phyloP scores from a whole-genome alignment of 2,113 vertebrate species.

The Arizona elegans region DNA sequence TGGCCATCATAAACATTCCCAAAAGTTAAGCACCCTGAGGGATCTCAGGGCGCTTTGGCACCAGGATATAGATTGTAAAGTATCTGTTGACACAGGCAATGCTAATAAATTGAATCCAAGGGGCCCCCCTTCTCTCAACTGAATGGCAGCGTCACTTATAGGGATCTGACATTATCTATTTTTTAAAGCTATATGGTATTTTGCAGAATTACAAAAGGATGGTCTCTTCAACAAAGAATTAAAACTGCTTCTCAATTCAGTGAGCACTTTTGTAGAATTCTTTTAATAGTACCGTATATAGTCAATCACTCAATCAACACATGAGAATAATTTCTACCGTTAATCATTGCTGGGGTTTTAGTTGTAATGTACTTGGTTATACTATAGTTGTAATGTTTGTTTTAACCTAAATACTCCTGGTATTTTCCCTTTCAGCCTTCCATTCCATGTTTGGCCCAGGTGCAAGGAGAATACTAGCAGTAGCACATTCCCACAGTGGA shows the following conservation, averaged over 20 bases:
- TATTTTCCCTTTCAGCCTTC: slow-evolving; percentile 63
- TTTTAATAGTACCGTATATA: background rate
- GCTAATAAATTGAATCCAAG: too few species aligned
- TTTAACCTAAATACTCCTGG: background rate
- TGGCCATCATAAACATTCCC: too few species aligned
- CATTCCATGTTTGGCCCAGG: slow-evolving; percentile 73
- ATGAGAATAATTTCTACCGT: background rate
- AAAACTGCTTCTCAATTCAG: background rate
- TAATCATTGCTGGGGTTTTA: background rate
- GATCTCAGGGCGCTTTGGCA: too few species aligned
- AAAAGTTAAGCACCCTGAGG: too few species aligned
- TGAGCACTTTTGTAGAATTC: background rate
- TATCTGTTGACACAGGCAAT: too few species aligned
- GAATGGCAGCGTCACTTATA: too few species aligned
- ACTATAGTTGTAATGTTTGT: background rate
- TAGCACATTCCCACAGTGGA: slow-evolving; percentile 63
- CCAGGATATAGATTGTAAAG: too few species aligned
- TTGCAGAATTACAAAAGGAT: background rate
- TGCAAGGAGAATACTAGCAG: slow-evolving; percentile 70
- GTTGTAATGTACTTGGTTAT: background rate
- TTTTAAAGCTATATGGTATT: background rate
- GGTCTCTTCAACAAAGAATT: background rate
- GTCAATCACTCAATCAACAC: background rate
- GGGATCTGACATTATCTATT: background rate
- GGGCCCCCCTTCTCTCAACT: too few species aligned